These are phyloP conservation scores for Taphrorychus bicolor DNA, from an alignment of 2,888 invertebrate genomes.

Conservation along the genomic window DNA sequence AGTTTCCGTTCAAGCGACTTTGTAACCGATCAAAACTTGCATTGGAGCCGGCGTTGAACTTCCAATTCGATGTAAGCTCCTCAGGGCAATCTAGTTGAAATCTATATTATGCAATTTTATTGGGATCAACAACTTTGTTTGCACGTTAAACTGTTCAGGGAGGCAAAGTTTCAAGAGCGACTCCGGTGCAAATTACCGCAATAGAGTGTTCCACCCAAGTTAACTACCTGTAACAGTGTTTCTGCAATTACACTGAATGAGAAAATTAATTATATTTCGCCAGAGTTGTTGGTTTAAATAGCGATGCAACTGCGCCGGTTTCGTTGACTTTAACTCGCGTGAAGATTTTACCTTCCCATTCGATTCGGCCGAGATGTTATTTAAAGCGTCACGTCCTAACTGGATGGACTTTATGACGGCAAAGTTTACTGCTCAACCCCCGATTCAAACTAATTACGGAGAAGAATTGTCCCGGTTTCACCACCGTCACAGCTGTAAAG, in stretches of 20 bases:
- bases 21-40: neutral
- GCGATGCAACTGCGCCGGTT: neutral
- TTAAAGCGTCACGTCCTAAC: conserved; percentile 10
- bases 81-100: neutral
- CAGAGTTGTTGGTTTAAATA: conserved; percentile 4
- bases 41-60: neutral
- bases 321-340: neutral
- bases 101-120: conserved; percentile 6
- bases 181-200: conserved; percentile 32
- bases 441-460: conserved; percentile 7
- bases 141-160: conserved; percentile 27
- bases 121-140: conserved; percentile 27
- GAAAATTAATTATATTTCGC: conserved; percentile 35
- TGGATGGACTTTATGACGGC: conserved; percentile 21
- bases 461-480: conserved; percentile 11
- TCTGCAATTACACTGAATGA: conserved; percentile 19
- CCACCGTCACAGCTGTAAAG: conserved; percentile 20
- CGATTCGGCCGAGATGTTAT: conserved; percentile 1
- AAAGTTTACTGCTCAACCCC: conserved; percentile 24
- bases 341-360: neutral
- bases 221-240: conserved; percentile 35
- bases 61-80: neutral
- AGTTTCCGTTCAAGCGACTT: neutral
- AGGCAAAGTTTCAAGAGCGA: conserved; percentile 29
- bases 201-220: conserved; percentile 28